Base-by-base conservation (phyloP, 1,140 invertebrate genomes). In the Whitmania pigra region DNA sequence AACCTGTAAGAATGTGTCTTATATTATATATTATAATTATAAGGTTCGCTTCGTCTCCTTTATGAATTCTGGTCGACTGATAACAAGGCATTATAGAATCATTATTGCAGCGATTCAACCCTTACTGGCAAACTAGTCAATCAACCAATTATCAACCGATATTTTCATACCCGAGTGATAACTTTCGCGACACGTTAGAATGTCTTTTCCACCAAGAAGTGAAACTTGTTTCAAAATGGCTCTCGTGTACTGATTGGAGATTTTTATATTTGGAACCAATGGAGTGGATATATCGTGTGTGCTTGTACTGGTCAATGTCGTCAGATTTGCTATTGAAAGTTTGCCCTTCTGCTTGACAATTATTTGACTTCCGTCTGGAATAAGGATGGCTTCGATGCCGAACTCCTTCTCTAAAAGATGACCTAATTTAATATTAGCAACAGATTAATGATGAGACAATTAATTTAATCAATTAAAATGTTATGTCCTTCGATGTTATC, bases 181-280 rank as follows among this genome's bases (percentile, higher is more conserved):
- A 31, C 22, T 31, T 25, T 7, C 57, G 9, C 57, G 22, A 31
- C 57, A 63, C 9, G 57, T 63, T 15, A 63, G 57, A 63, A 63
- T 63, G 57, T 63, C 57, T 63, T 31, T 63, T 20, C 57, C 57
- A 31, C 57, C 57, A 31, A 63, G 22, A 22, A 63, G 57, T 25
- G 57, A 63, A 31, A 63, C 22, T 63, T 63, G 22, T 63, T 63
- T 63, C 1, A 63, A 63, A 31, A 63, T 63, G 57, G 57, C 57
- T 25, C 29, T 31, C 13, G 13, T 63, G 57, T 63, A 63, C 22
- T 63, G 57, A 63, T 63, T 6, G 22, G 57, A 13, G 18, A 63
- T 31, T 63, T 17, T 63, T 31, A 63, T 25, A 18, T 63, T 63
- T 13, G 57, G 57, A 63, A 31, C 2, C 11, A 22, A 18, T 63